Conservation (phyloP, 2,888 invertebrate species). For the Sphaerophoria taeniata region DNA sequence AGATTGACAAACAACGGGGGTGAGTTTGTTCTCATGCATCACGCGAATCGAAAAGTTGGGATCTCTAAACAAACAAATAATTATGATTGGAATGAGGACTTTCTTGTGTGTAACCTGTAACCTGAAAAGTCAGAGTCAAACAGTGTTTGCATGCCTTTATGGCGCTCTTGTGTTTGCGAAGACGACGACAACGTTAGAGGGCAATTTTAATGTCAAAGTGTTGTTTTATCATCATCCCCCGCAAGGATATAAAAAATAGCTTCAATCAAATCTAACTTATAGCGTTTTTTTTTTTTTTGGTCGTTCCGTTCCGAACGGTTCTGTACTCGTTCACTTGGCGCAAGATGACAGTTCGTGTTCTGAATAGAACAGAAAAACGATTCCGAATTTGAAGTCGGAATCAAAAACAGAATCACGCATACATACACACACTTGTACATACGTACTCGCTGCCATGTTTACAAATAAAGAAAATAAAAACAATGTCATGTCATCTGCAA, state of each 20-base stretch:
- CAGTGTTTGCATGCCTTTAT: conserved; percentile 51
- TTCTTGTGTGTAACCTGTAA: conserved; percentile 61
- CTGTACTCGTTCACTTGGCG: no score
- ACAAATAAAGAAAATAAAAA: no score
- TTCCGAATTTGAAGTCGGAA: no score
- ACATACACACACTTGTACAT: no score
- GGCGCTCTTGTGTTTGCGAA: conserved; percentile 41
- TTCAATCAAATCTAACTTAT: conserved; percentile 38
- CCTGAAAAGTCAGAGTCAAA: conserved; percentile 53
- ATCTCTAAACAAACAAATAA: neutral
- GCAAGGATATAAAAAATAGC: conserved; percentile 39
- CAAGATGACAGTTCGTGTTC: no score
- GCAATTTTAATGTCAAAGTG: conserved; percentile 48
- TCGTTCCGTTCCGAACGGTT: no score
- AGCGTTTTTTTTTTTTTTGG: no score
- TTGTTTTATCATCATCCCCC: conserved; percentile 58
- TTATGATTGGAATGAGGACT: neutral
- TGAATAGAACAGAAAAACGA: no score
- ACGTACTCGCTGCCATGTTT: no score
- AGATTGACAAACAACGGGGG: conserved; percentile 72
- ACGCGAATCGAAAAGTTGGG: conserved; percentile 56
- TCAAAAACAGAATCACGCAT: no score
- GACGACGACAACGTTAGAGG: conserved; percentile 58
- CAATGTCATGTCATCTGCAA: no score
- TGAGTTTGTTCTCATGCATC: conserved; percentile 64